Conservation (phyloP, 2,888 invertebrate species). For the Eupeodes luniger region DNA sequence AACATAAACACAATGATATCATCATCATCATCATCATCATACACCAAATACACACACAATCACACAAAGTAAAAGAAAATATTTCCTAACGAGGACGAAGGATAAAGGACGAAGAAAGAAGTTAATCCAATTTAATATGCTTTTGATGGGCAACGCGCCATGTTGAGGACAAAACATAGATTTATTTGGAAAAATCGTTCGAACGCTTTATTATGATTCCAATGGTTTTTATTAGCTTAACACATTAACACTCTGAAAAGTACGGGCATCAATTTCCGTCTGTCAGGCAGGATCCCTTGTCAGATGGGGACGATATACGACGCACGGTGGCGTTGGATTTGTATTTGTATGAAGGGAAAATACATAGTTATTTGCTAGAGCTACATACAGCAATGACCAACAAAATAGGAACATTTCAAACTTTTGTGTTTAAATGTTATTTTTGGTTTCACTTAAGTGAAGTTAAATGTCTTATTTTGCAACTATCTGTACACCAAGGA, state of each 20-base stretch:
- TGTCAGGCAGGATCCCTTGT: constrained; percentile 68
- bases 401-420: too few relatives aligned
- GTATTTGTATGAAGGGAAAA: background rate
- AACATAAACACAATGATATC: constrained; percentile 24
- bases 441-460: too few relatives aligned
- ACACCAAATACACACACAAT: background rate
- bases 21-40: background rate
- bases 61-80: background rate
- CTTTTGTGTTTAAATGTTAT: too few relatives aligned
- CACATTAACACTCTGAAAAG: constrained; percentile 72
- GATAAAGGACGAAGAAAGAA: constrained; percentile 27
- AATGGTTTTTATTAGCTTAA: constrained; percentile 73
- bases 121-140: constrained; percentile 68
- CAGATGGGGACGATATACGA: constrained; percentile 32
- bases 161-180: constrained; percentile 49
- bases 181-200: constrained; percentile 69
- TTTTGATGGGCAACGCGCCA: constrained; percentile 30
- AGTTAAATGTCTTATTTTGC: too few relatives aligned
- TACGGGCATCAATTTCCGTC: constrained; percentile 73
- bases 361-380: background rate
- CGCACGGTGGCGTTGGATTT: too few relatives aligned
- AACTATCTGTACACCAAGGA: too few relatives aligned
- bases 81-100: too few relatives aligned
- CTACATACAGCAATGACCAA: too few relatives aligned
- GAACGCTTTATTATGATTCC: constrained; percentile 74